These are phyloP conservation scores for Diphyllodes magnificus DNA, from an alignment of 2,113 vertebrate species.

Conservation along the genomic window DNA sequence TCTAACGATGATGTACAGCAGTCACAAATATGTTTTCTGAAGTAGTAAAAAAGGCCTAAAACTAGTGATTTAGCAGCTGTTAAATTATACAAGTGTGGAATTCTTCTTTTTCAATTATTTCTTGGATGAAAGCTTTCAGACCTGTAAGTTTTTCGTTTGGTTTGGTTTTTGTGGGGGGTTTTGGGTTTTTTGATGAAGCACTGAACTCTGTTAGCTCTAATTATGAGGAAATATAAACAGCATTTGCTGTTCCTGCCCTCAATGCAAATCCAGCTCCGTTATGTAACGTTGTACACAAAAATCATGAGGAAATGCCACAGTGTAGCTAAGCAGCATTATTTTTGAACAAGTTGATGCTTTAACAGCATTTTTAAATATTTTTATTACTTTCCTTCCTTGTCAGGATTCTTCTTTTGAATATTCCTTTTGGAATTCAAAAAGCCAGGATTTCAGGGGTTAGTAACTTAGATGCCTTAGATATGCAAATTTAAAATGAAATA, in stretches of 20 bases:
- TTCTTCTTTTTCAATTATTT: background rate
- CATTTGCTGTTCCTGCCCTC: background rate
- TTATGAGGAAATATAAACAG: background rate
- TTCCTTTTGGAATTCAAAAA: background rate
- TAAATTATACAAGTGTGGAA: background rate
- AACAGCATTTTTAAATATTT: background rate
- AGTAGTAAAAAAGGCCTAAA: background rate
- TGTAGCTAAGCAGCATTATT: background rate
- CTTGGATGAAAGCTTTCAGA: background rate
- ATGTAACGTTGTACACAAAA: background rate
- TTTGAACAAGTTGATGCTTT: background rate
- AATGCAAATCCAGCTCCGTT: background rate
- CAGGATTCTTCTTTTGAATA: background rate
- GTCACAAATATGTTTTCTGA: constrained; percentile 23
- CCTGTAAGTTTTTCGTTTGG: background rate
- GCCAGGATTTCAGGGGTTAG: background rate
- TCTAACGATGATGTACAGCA: background rate
- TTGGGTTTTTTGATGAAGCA: background rate
- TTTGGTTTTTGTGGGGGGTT: background rate
- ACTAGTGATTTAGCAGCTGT: constrained; percentile 13
- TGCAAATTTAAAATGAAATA: background rate
- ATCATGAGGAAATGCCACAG: background rate
- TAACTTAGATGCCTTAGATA: background rate
- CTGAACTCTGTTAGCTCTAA: background rate
- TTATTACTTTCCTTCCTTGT: background rate